Conservation (phyloP, 2,113 vertebrate genomes). For the Puntigrus tetrazona region DNA sequence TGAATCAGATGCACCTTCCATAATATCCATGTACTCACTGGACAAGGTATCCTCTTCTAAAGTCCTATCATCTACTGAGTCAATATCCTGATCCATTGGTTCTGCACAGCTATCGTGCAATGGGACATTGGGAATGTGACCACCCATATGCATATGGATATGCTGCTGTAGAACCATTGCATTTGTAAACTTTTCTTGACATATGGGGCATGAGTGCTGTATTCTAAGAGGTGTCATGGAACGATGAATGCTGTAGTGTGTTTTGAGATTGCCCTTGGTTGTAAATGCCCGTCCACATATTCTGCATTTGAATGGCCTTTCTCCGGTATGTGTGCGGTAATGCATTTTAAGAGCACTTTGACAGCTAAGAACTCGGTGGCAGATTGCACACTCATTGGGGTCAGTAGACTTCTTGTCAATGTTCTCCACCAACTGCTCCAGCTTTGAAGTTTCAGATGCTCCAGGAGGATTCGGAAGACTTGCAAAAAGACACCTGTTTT, state of each 20-base stretch:
- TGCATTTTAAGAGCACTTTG: constrained; percentile 99
- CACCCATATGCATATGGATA: constrained; percentile 97
- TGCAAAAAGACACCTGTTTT: constrained; percentile 92
- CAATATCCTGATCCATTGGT: constrained; percentile 91
- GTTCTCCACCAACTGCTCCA: constrained; percentile 96
- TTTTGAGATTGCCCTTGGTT: constrained; percentile 98
- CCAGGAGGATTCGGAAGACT: constrained; percentile 87
- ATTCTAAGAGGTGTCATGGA: constrained; percentile 92
- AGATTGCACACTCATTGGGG: constrained; percentile 95
- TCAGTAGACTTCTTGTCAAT: constrained; percentile 95
- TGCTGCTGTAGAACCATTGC: constrained; percentile 96
- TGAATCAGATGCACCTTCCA: constrained; percentile 87
- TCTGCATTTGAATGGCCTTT: constrained; percentile 96
- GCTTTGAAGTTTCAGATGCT: constrained; percentile 93
- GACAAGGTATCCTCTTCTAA: constrained; percentile 86
- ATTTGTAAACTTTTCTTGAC: constrained; percentile 98
- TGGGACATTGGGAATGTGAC: constrained; percentile 91
- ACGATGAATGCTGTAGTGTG: constrained; percentile 96
- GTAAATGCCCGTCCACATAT: constrained; percentile 96
- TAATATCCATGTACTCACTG: constrained; percentile 79
- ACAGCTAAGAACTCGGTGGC: constrained; percentile 94
- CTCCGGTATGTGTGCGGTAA: constrained; percentile 96
- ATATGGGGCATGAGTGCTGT: constrained; percentile 97
- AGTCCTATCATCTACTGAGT: constrained; percentile 90
- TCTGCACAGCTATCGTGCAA: constrained; percentile 88